Evolutionary conservation across 2,113 vertebrate species (phyloP), one percentile per base, ranked within the genome.

Genomic region (Petromus typicus): DNA sequence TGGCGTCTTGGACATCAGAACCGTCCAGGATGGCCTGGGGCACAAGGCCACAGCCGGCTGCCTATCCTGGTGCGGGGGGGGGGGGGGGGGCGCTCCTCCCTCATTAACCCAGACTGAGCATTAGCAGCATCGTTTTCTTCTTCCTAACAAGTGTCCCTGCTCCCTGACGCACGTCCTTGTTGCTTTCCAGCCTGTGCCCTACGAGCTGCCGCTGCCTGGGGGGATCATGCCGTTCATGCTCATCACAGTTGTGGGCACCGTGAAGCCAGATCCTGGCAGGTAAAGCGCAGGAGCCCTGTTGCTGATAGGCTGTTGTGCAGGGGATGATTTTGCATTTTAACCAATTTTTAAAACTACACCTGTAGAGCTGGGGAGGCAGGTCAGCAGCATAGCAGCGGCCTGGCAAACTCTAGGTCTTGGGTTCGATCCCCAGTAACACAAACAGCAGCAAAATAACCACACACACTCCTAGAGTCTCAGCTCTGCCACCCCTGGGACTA

Each of bases 221-320:
- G 98, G 98, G 92, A 48, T 98, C 5, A 0, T 66, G 80, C 98
- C 98, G 56, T 98, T 97, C 89, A 63, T 98, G 96, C 86, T 98
- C 95, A 96, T 99, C 54, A 98, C 96, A 57, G 95, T 98, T 95
- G 23, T 94, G 0, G 98, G 98, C 40, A 96, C 94, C 0, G 23
- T 98, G 73, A 98, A 98, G 30, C 96, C 95, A 80, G 93, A 96
- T 2, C 96, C 98, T 1, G 48, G 79, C 93, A 98, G 98, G 98
- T 99, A 98, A 69, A 69, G 75, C 40, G 40, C 32, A 20, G 48
- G 43, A 57, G 54, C 43, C 57, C 40, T 20, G 13, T 54, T 66
- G 54, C 64, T 71, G 54, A 69, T 16, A 92, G 27, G 14, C 34
- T 7, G 48, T 51, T 7, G 48, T 51, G 10, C 48, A 51, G 48